A percentile compares a stretch with the other conserved stretches of the same genome.
Evolutionary conservation across 2,797 vertebrate species (phyloP).

Genomic region (Pangasius larnaudii): DNA sequence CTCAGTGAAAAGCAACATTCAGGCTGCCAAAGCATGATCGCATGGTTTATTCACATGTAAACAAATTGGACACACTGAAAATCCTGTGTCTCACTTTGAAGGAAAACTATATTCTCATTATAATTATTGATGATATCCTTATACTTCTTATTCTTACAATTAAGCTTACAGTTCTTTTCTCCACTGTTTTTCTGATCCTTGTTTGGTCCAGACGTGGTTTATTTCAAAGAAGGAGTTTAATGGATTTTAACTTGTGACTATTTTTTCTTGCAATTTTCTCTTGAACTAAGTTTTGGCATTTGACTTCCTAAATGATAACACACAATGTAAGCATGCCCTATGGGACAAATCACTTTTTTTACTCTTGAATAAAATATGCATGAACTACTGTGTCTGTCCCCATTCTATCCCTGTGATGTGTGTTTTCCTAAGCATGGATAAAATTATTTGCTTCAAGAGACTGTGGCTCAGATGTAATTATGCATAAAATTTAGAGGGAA

Average conservation of each 20-base stretch:
- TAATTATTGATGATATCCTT: slow-evolving; percentile 80
- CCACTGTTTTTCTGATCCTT: slow-evolving; percentile 79
- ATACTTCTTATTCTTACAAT: slow-evolving; percentile 78
- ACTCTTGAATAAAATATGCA: slow-evolving; percentile 93
- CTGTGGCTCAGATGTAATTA: not conserved
- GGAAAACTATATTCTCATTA: slow-evolving; percentile 79
- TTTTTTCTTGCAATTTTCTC: slow-evolving; percentile 80
- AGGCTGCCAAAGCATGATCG: slow-evolving; percentile 88
- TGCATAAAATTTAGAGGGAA: not conserved
- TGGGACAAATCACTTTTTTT: slow-evolving; percentile 89
- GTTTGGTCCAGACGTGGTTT: slow-evolving; percentile 81
- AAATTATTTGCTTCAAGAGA: not conserved
- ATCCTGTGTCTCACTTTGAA: slow-evolving; percentile 82
- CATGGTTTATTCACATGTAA: slow-evolving; percentile 86
- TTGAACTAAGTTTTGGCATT: slow-evolving; percentile 82
- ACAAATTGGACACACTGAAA: slow-evolving; percentile 78
- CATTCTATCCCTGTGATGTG: slow-evolving; percentile 47
- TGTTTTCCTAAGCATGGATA: not conserved
- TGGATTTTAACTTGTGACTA: slow-evolving; percentile 82
- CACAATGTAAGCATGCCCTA: slow-evolving; percentile 89
- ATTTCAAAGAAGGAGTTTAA: slow-evolving; percentile 81
- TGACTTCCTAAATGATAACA: slow-evolving; percentile 83
- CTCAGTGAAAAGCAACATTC: slow-evolving; percentile 86
- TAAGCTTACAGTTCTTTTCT: slow-evolving; percentile 79
- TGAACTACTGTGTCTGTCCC: slow-evolving; percentile 70